Evolutionary conservation across 1,140 invertebrate genomes (phyloP).

Genomic region (Caenorhabditis brenneri): DNA sequence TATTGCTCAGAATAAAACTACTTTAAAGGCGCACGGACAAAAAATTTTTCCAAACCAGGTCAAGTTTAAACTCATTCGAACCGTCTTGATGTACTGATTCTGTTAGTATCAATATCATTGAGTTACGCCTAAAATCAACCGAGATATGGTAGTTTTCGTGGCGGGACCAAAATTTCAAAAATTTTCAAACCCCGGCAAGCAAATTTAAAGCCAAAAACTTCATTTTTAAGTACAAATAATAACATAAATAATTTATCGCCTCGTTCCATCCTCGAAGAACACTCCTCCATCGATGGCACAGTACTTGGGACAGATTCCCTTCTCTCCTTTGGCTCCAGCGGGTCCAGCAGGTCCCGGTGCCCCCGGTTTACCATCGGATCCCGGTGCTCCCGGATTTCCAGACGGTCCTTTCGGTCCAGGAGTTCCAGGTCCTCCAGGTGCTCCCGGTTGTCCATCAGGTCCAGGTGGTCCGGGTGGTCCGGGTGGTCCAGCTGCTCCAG

Average conservation of each 20-base stretch:
- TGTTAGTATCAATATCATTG: not conserved
- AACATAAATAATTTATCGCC: slow-evolving; percentile 17
- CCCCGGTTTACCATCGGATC: slow-evolving; percentile 31
- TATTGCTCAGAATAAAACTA: too few relatives aligned
- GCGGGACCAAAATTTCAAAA: not conserved
- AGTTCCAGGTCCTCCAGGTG: slow-evolving; percentile 27
- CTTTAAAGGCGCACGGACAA: too few relatives aligned
- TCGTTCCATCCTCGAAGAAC: slow-evolving; percentile 10
- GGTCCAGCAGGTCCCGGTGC: slow-evolving; percentile 39
- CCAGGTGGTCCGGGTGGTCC: slow-evolving; percentile 42
- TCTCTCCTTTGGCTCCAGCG: slow-evolving; percentile 19
- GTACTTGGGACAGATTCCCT: slow-evolving; percentile 18
- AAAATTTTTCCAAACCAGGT: too few relatives aligned
- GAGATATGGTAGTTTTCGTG: too few relatives aligned
- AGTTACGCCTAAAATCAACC: too few relatives aligned
- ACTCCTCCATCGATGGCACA: slow-evolving; percentile 19
- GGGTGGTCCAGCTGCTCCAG: not conserved
- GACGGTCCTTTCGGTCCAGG: slow-evolving; percentile 39
- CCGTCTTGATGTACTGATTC: not conserved
- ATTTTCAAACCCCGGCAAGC: not conserved
- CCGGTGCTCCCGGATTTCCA: slow-evolving; percentile 31
- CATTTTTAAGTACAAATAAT: not conserved
- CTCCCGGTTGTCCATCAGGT: slow-evolving; percentile 36
- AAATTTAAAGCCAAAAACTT: not conserved
- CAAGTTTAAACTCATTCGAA: too few relatives aligned